Evolutionary conservation across 2,888 invertebrate species (phyloP), one percentile per base, ranked within the genome.

Genomic region (Hedychridium roseum): DNA sequence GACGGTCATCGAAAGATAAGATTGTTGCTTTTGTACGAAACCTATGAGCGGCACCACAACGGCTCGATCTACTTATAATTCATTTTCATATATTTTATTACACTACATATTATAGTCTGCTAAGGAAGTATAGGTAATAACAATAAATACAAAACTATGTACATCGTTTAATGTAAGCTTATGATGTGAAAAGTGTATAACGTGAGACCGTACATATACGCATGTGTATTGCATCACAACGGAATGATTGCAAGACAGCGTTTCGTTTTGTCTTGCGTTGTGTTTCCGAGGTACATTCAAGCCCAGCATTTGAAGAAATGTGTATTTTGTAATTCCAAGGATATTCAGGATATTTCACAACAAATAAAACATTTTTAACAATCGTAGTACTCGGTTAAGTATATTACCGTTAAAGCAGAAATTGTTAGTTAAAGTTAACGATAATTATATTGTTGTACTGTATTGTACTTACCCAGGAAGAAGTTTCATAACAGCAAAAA

Each of bases 81-180:
- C 38, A 45, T 57, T 54, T 54, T 55, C 50, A 46, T 54, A 54
- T 55, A 56, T 56, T 59, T 59, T 56, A 56, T 26, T 56, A 59
- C 51, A 52, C 47, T 54, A 43, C 26, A 44, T 54, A 51, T 47
- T 46, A n/a, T n/a, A n/a, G 32, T 50, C 39, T 35, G 40, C 49
- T 52, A 43, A 35, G 39, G 42, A 27, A 34, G 27, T 12, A 41
- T 18, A 28, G 23, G 6, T 43, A 41, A 27, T 21, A 42, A 35
- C 43, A 41, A 34, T 20, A 38, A 39, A 18, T 31, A 32, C 38
- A 45, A 43, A 38, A 38, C 27, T 45, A 43, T 44, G 42, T 45
- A 49, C 39, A 45, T 31, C 35, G 27, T 43, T 35, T 38, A 37
- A n/a, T 39, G 39, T 43, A 50, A 40, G 42, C 40, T 34, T 41